Percentiles rank a stretch among this genome's conserved stretches.
Evolutionary conservation across 2,888 invertebrate species (phyloP).

Genomic region (Caenorhabditis sp.): DNA sequence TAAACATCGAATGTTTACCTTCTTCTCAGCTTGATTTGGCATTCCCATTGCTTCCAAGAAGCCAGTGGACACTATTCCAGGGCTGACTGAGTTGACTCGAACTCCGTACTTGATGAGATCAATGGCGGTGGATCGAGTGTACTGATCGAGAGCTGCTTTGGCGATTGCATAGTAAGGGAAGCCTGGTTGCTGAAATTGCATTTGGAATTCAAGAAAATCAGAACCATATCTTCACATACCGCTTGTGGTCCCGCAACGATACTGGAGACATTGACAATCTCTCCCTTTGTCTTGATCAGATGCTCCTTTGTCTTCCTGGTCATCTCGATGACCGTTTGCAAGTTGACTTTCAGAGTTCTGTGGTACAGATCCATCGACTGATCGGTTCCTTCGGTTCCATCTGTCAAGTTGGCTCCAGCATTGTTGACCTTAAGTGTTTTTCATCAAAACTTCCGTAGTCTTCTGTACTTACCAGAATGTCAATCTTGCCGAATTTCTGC

Average conservation of each 20-base stretch:
- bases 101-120: slow-evolving; percentile 49
- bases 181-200: slow-evolving; percentile 29
- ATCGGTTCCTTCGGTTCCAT: slow-evolving; percentile 46
- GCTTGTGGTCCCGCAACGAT: slow-evolving; percentile 57
- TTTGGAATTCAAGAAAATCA: background rate
- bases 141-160: slow-evolving; percentile 58
- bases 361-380: slow-evolving; percentile 42
- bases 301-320: slow-evolving; percentile 49
- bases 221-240: background rate
- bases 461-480: slow-evolving; percentile 28
- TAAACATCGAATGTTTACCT: background rate
- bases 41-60: slow-evolving; percentile 43
- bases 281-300: slow-evolving; percentile 46
- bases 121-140: slow-evolving; percentile 47
- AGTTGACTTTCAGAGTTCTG: slow-evolving; percentile 46
- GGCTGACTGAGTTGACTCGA: slow-evolving; percentile 59
- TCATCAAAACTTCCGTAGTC: background rate
- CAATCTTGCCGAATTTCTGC: slow-evolving; percentile 41
- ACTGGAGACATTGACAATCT: slow-evolving; percentile 59
- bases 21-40: slow-evolving; percentile 29
- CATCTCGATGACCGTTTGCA: slow-evolving; percentile 45
- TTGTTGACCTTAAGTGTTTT: slow-evolving; percentile 30
- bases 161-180: slow-evolving; percentile 48
- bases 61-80: slow-evolving; percentile 42
- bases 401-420: slow-evolving; percentile 41